Evolutionary conservation across 2,113 vertebrate genomes (phyloP).

Genomic region (Microtus richardsoni): DNA sequence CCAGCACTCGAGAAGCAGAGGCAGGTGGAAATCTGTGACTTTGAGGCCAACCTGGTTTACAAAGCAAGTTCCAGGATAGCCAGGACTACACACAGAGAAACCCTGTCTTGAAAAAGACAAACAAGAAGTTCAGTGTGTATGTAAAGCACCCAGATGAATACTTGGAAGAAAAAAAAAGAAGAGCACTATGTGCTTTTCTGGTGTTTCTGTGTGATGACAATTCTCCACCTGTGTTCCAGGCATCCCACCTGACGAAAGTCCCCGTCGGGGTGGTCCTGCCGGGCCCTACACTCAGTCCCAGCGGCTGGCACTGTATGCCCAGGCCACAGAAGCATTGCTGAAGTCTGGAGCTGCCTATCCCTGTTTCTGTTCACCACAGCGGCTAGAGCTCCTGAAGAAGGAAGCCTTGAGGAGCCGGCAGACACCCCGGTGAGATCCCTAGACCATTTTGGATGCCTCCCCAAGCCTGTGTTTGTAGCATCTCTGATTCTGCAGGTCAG

Average conservation of each 20-base stretch:
- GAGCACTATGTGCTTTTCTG: accelerated
- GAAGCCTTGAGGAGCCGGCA: constrained; percentile 91
- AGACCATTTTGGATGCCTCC: accelerated
- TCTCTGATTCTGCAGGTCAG: background rate
- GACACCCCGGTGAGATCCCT: constrained; percentile 89
- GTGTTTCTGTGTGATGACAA: accelerated
- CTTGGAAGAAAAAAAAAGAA: background rate
- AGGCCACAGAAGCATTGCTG: constrained; percentile 85
- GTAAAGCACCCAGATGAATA: background rate
- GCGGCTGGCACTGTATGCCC: constrained; percentile 89
- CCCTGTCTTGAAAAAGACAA: background rate
- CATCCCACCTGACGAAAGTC: constrained; percentile 95
- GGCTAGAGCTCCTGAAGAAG: constrained; percentile 93
- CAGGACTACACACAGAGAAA: background rate
- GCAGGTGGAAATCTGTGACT: background rate
- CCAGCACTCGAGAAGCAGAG: background rate
- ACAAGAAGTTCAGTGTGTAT: background rate
- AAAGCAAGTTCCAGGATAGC: background rate
- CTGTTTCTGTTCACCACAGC: constrained; percentile 94
- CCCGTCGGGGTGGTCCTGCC: constrained; percentile 86
- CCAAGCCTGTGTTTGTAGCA: accelerated
- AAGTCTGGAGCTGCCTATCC: constrained; percentile 89
- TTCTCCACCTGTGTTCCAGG: constrained; percentile 83
- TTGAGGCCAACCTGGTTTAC: background rate
- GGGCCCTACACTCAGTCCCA: constrained; percentile 95